Base-by-base conservation (phyloP, 2,797 vertebrate genomes). In the Pangasius krempfi region DNA sequence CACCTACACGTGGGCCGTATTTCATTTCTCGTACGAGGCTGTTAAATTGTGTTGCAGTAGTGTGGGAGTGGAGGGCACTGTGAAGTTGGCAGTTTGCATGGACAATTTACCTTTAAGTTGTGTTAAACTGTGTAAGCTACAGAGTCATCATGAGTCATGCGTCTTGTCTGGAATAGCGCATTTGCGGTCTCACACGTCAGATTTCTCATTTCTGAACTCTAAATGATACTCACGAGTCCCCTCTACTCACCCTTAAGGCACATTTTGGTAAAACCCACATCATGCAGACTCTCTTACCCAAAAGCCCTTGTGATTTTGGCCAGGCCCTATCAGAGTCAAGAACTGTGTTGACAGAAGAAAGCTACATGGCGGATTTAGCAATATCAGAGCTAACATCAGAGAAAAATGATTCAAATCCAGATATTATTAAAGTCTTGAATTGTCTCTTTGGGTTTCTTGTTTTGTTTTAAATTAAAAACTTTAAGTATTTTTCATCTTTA, bases 111-210 rank as follows among this genome's bases (percentile, higher is more conserved):
- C 78, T 22, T 52, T 18, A 52, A 78, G 25, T 27, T 2, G n/a
- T 12, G 76, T 10, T 56, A 33, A 54, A 79, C 50, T 79, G 52
- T 33, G 52, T 56, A 10, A 56, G 27, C 78, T 56, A 4, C 1
- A 22, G 52, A 80, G 52, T 80, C 78, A 80, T 80, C n/a, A 12
- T 80, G 78, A 37, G 78, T 80, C 52, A 80, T 12, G 30, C 18
- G 18, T 80, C 50, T 30, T 56, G 78, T 37, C 78, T 10, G 78
- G 52, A 80, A 80, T n/a, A 78, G 47, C 56, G 52, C 78, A 12
- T 30, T 16, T 20, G 75, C 27, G 47, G 44, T 52, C 75, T 79
- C n/a, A 18, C 76, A 20, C 7, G 50, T 33, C 76, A 79, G 16
- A 54, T 79, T 79, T 12, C 50, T 54, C 50, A 30, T 79, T 54